A percentile compares a stretch with the other conserved stretches of the same genome.
These are phyloP conservation scores for Saccopteryx bilineata DNA, from an alignment of 2,113 vertebrate species.

Conservation along the genomic window DNA sequence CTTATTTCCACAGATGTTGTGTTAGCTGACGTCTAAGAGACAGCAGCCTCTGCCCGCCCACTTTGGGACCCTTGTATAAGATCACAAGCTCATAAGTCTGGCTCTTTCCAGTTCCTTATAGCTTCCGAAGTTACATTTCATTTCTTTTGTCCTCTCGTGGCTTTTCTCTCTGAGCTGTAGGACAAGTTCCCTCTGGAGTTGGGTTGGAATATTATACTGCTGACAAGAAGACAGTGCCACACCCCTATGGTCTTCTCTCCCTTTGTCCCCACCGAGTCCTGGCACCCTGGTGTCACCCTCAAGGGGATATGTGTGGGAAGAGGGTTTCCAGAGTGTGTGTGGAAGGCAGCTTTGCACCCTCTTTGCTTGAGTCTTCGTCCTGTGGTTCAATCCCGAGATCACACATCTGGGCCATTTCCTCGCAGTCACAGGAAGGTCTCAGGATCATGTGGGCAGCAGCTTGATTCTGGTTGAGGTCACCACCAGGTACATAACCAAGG, in stretches of 20 bases:
- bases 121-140: background rate
- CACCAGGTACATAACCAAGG: fast-evolving
- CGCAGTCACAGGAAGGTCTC: background rate
- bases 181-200: background rate
- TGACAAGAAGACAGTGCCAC: background rate
- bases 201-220: background rate
- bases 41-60: too few relatives aligned
- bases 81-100: fast-evolving
- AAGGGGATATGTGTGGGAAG: background rate
- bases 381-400: background rate
- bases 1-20: background rate
- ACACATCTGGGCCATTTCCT: background rate
- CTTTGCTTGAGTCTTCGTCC: background rate
- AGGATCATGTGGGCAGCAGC: background rate
- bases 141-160: background rate
- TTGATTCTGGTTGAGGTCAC: background rate
- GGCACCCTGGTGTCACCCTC: background rate
- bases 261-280: background rate
- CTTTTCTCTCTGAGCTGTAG: background rate
- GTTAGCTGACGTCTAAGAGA: background rate
- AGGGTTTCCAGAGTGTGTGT: background rate
- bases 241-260: background rate
- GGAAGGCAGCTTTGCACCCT: background rate
- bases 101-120: background rate
- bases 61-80: background rate